Conservation (phyloP, 2,113 vertebrate genomes). For the Pristiophorus japonicus region DNA sequence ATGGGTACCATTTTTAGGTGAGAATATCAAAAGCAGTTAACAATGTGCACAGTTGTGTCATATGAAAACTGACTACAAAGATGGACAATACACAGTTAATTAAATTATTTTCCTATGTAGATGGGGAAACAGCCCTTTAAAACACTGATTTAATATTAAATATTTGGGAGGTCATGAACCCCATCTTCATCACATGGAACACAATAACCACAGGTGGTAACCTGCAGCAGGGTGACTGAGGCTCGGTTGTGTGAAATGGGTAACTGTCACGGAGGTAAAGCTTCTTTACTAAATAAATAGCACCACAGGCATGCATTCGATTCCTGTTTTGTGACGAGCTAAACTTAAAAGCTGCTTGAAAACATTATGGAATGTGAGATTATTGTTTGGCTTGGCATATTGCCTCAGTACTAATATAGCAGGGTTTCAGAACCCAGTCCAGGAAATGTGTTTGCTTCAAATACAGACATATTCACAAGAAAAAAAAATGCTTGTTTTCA, state of each 20-base stretch:
- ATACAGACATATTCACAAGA: conserved; percentile 29
- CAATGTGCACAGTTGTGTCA: neutral
- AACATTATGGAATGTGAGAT: conserved; percentile 34
- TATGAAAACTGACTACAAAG: neutral
- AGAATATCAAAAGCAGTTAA: neutral
- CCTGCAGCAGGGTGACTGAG: neutral
- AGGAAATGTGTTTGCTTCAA: conserved; percentile 33
- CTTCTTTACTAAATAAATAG: conserved; percentile 13
- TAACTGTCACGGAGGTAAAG: conserved; percentile 12
- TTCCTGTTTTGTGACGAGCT: conserved; percentile 32
- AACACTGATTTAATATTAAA: neutral
- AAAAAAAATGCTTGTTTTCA: conserved; percentile 31
- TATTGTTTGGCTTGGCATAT: conserved; percentile 28
- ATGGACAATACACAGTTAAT: neutral
- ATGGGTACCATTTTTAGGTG: neutral
- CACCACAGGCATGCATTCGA: conserved; percentile 34
- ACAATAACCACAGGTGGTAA: neutral
- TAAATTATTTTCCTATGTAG: neutral
- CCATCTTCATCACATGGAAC: neutral
- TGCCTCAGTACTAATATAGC: conserved; percentile 35
- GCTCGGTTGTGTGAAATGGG: conserved; percentile 7
- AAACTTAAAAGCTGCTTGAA: conserved; percentile 25
- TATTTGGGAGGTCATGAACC: neutral
- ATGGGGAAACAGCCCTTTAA: neutral
- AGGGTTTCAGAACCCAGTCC: conserved; percentile 31